Evolutionary conservation across 2,888 invertebrate species (phyloP).

Genomic region (Euproctis similis): DNA sequence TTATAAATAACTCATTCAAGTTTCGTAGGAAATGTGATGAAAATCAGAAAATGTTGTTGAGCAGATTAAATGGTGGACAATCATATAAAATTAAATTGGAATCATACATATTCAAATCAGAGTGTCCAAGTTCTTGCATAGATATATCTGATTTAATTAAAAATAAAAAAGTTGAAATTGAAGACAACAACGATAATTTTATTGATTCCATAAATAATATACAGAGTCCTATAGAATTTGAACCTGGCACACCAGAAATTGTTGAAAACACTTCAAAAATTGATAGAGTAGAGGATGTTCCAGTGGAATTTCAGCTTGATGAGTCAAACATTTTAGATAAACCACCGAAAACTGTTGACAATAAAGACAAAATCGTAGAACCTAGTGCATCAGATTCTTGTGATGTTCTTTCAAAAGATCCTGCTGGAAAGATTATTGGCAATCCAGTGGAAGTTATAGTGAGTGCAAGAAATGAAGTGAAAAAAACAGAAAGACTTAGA

Average conservation of each 20-base stretch:
- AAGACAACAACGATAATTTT: conserved; percentile 8
- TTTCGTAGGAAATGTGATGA: conserved; percentile 35
- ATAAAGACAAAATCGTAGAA: too few species aligned
- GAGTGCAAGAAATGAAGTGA: conserved; percentile 24
- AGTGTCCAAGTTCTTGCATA: conserved; percentile 13
- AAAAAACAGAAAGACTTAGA: conserved; percentile 27
- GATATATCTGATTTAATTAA: conserved; percentile 32
- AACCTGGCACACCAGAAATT: too few species aligned
- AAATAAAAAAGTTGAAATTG: conserved; percentile 7
- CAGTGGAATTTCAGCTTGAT: not conserved
- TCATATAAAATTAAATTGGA: conserved; percentile 28
- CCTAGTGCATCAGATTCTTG: conserved; percentile 27
- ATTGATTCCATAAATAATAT: conserved; percentile 31
- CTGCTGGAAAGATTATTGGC: conserved; percentile 17
- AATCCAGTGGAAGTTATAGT: conserved; percentile 19
- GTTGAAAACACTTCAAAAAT: too few species aligned
- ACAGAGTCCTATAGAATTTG: too few species aligned
- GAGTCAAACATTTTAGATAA: too few species aligned
- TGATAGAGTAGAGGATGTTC: too few species aligned
- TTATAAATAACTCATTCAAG: conserved; percentile 26
- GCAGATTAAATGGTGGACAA: conserved; percentile 9
- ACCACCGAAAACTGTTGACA: too few species aligned
- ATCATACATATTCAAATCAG: conserved; percentile 13
- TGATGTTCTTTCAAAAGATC: conserved; percentile 24
- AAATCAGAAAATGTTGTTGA: conserved; percentile 23